Conservation (phyloP, 2,888 invertebrate genomes). For the Sinohyriopsis cumingii region DNA sequence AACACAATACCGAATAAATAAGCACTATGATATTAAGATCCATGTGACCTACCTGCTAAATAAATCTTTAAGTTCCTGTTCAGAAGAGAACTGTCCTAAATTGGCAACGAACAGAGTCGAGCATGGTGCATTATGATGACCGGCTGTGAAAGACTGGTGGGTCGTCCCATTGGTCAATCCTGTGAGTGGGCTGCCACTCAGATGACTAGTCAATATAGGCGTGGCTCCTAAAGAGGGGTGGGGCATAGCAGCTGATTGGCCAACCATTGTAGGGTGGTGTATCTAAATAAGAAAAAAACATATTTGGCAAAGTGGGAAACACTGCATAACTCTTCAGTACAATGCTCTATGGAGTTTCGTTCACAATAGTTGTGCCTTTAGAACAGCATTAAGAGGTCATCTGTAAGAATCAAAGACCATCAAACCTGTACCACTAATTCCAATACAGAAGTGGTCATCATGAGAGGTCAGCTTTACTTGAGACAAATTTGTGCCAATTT, state of each 20-base stretch:
- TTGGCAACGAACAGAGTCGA: conserved; percentile 99
- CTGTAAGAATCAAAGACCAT: no score
- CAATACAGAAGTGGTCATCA: no score
- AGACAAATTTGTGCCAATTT: no score
- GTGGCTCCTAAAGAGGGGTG: conserved; percentile 79
- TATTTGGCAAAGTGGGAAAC: background rate
- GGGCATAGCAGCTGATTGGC: conserved; percentile 49
- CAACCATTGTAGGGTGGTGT: conserved; percentile 57
- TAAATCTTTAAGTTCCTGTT: conserved; percentile 98
- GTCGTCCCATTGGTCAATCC: conserved; percentile 29
- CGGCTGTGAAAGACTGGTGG: conserved; percentile 69
- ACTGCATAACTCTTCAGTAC: background rate
- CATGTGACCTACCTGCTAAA: conserved; percentile 86
- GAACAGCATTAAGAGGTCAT: no score
- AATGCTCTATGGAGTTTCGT: background rate
- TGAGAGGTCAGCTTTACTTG: no score
- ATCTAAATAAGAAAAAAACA: conserved; percentile 17
- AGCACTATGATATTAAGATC: no score
- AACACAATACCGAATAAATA: no score
- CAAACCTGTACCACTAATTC: no score
- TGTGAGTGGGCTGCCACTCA: conserved; percentile 71
- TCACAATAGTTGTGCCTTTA: no score
- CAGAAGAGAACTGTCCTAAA: conserved; percentile 96
- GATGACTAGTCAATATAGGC: conserved; percentile 91
- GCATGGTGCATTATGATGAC: conserved; percentile 83